Percentiles rank a stretch among this genome's conserved stretches.
phyloP scores from a whole-genome alignment of 2,888 invertebrate genomes.

The Luperina nickerlii region DNA sequence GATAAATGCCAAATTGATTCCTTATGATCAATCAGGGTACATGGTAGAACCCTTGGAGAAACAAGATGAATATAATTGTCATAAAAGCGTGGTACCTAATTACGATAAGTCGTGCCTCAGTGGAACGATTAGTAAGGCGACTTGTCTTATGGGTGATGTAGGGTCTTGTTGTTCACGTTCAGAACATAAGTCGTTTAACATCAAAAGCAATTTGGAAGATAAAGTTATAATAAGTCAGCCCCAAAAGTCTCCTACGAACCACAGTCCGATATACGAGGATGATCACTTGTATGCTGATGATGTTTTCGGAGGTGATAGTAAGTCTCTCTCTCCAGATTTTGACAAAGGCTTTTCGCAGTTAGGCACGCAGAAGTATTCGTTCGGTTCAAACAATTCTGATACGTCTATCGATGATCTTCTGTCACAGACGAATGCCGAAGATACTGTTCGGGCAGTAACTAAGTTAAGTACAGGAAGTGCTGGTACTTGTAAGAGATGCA shows the following conservation, averaged over 20 bases:
- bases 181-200: constrained; percentile 83
- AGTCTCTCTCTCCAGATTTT: constrained; percentile 91
- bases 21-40: constrained; percentile 87
- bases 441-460: constrained; percentile 88
- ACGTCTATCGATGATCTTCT: constrained; percentile 91
- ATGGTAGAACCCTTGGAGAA: constrained; percentile 89
- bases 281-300: constrained; percentile 91
- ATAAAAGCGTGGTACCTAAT: constrained; percentile 85
- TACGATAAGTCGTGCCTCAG: constrained; percentile 88
- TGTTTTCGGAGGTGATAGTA: constrained; percentile 91
- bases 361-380: constrained; percentile 86
- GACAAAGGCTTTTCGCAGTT: constrained; percentile 85
- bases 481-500: constrained; percentile 91
- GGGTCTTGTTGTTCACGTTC: constrained; percentile 86
- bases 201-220: constrained; percentile 83
- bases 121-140: constrained; percentile 86
- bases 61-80: constrained; percentile 81
- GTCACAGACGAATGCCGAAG: constrained; percentile 90
- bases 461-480: constrained; percentile 87
- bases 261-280: constrained; percentile 91
- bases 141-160: constrained; percentile 86
- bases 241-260: constrained; percentile 90
- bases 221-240: constrained; percentile 91
- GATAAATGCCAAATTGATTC: constrained; percentile 82
- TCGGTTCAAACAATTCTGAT: constrained; percentile 91